phyloP scores from a whole-genome alignment of 1,140 invertebrate genomes.

The Dysdera silvatica region DNA sequence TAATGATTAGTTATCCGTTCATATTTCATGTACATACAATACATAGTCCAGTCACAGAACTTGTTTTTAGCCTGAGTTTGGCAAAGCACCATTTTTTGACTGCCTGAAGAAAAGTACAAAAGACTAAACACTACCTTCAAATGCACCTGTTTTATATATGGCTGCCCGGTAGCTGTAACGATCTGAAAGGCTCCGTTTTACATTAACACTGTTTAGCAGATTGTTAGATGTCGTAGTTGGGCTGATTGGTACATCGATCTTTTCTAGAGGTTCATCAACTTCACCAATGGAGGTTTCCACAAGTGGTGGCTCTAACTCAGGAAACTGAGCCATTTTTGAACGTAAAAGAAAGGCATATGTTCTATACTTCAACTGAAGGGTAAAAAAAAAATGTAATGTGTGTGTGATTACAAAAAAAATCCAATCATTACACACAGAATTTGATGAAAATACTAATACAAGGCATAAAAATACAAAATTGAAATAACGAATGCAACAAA shows the following conservation, averaged over 20 bases:
- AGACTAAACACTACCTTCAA: conserved; percentile 2
- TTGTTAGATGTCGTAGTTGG: conserved; percentile 33
- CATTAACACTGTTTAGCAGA: conserved; percentile 20
- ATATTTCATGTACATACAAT: no score
- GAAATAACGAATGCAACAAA: no score
- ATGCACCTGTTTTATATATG: conserved; percentile 36
- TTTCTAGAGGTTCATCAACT: conserved; percentile 56
- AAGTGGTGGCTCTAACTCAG: conserved; percentile 55
- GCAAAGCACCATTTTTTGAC: no score
- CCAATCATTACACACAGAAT: not conserved
- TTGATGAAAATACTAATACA: no score
- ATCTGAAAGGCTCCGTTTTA: conserved; percentile 53
- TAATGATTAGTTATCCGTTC: no score
- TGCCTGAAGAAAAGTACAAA: no score
- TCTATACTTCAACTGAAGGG: conserved; percentile 69
- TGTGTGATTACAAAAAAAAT: not conserved
- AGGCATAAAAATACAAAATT: no score
- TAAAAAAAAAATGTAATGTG: conserved; percentile 33
- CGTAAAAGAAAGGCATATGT: conserved; percentile 74
- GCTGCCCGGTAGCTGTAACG: conserved; percentile 67
- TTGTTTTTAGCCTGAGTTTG: no score
- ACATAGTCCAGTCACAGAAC: no score
- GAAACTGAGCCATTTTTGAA: conserved; percentile 58
- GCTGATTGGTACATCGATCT: conserved; percentile 39
- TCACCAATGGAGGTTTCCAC: conserved; percentile 67